phyloP scores from a whole-genome alignment of 2,113 vertebrate genomes.

The Atherinomorus stipes region DNA sequence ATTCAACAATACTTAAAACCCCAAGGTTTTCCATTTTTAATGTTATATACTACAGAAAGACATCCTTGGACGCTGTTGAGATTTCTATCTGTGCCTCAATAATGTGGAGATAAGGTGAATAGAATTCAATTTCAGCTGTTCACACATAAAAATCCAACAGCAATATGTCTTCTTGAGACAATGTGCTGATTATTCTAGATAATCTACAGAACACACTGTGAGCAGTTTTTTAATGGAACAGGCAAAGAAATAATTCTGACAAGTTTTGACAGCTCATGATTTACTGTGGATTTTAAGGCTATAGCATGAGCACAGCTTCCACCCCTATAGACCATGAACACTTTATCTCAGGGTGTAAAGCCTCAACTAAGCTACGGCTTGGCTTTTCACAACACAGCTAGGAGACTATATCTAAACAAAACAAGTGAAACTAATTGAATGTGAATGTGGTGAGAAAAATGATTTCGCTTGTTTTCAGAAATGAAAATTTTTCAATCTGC shows the following conservation, averaged over 20 bases:
- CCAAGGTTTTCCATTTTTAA: slow-evolving; percentile 15
- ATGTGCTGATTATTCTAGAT: slow-evolving; percentile 13
- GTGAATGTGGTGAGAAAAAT: slow-evolving; percentile 3
- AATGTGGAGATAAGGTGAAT: neutral
- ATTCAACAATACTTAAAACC: slow-evolving; percentile 1
- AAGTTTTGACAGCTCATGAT: slow-evolving; percentile 40
- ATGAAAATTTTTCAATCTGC: neutral
- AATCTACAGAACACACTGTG: slow-evolving; percentile 7
- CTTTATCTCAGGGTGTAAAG: slow-evolving; percentile 11
- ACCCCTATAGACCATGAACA: neutral
- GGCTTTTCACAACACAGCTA: slow-evolving; percentile 9
- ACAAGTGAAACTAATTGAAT: neutral
- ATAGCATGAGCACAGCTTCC: neutral
- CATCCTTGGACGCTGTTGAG: neutral
- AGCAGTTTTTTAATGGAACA: slow-evolving; percentile 14
- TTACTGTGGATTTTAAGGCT: slow-evolving; percentile 21
- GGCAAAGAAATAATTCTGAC: slow-evolving; percentile 15
- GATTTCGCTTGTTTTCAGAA: neutral
- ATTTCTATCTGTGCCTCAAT: slow-evolving; percentile 2
- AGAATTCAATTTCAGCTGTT: slow-evolving; percentile 11
- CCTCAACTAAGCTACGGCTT: neutral
- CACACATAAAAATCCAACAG: slow-evolving; percentile 6
- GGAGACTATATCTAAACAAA: slow-evolving; percentile 10
- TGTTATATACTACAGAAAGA: neutral
- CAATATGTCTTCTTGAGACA: slow-evolving; percentile 11